phyloP scores from a whole-genome alignment of 1,140 invertebrate species.

The Drosophila azteca region DNA sequence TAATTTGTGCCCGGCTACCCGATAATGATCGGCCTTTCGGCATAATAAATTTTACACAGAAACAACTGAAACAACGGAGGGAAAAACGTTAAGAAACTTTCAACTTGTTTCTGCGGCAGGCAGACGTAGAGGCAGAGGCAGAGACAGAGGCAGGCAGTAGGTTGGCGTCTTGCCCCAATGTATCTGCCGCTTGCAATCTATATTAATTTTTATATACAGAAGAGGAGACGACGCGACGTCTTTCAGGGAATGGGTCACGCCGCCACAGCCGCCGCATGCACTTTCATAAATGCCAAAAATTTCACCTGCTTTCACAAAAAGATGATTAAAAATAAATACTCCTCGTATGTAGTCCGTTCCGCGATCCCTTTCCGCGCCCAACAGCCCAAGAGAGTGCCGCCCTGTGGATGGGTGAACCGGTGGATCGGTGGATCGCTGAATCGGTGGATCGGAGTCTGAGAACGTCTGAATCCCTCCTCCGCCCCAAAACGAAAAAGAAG shows the following conservation, averaged over 20 bases:
- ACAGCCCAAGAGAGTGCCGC: no score
- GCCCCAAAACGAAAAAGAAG: no score
- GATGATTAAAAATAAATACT: constrained; percentile 80
- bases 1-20: constrained; percentile 74
- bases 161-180: constrained; percentile 8
- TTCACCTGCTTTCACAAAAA: constrained; percentile 83
- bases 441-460: constrained; percentile 6
- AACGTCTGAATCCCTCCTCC: constrained; percentile 7
- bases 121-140: no score
- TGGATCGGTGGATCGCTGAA: no score
- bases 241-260: constrained; percentile 51
- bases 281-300: constrained; percentile 82
- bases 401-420: no score
- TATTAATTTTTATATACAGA: constrained; percentile 78
- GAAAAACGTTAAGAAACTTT: constrained; percentile 62
- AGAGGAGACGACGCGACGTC: constrained; percentile 17
- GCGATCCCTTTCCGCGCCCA: no score
- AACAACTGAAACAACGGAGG: constrained; percentile 33
- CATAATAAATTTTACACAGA: constrained; percentile 78
- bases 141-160: no score
- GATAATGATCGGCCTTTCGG: constrained; percentile 83
- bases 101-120: constrained; percentile 40
- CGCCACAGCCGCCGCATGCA: constrained; percentile 35
- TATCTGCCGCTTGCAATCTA: constrained; percentile 78
- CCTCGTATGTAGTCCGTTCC: constrained; percentile 49